Evolutionary conservation across 1,140 invertebrate genomes (phyloP).

Genomic region (Teleogryllus occipitalis): DNA sequence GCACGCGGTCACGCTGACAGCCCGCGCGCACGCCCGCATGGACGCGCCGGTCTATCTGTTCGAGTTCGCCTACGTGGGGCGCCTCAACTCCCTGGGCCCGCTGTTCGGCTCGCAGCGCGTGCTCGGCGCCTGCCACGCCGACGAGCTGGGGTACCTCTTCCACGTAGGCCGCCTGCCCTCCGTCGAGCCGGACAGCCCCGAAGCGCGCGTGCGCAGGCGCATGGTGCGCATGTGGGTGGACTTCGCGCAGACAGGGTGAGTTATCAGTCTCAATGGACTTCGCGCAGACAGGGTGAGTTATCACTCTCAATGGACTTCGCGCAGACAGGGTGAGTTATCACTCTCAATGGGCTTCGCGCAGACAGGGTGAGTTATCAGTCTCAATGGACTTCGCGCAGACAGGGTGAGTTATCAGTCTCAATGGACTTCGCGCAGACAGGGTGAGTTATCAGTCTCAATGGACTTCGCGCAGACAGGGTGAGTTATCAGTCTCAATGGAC

Average conservation of each 20-base stretch:
- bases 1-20: not conserved
- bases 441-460: too few species aligned
- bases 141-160: slow-evolving; percentile 32
- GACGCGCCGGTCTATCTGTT: not conserved
- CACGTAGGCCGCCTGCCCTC: not conserved
- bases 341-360: too few species aligned
- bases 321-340: too few species aligned
- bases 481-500: too few species aligned
- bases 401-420: slow-evolving; percentile 25
- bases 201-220: slow-evolving; percentile 26
- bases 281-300: too few species aligned
- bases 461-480: too few species aligned
- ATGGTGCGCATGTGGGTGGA: slow-evolving; percentile 37
- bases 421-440: too few species aligned
- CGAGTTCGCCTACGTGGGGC: not conserved
- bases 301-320: too few species aligned
- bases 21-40: not conserved
- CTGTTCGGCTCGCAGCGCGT: not conserved
- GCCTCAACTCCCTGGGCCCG: not conserved
- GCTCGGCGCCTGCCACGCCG: slow-evolving; percentile 28
- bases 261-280: not conserved
- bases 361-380: too few species aligned
- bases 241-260: slow-evolving; percentile 36
- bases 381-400: slow-evolving; percentile 37
- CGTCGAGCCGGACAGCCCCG: not conserved